A percentile compares a stretch with the other conserved stretches of the same genome.
phyloP scores from a whole-genome alignment of 1,140 invertebrate species.

The Gonioctena quinquepunctata region DNA sequence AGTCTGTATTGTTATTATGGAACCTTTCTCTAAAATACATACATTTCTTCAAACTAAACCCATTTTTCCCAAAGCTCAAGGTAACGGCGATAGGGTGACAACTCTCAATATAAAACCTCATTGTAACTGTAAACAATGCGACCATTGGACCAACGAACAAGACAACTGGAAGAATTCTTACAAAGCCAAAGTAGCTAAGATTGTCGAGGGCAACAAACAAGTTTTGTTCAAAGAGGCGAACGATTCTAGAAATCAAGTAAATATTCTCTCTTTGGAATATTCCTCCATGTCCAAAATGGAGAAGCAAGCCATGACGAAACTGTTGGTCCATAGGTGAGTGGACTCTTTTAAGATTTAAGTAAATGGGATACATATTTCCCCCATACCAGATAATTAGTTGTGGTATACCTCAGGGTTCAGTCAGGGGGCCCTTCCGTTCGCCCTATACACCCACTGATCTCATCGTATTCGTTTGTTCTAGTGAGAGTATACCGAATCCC shows the following conservation, averaged over 20 bases:
- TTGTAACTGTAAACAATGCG: constrained; percentile 25
- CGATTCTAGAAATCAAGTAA: neutral
- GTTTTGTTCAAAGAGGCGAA: constrained; percentile 21
- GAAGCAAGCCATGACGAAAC: constrained; percentile 25
- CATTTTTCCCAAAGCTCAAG: too few species aligned
- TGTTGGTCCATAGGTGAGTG: constrained; percentile 45
- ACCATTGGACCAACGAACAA: constrained; percentile 22
- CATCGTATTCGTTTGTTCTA: constrained; percentile 28
- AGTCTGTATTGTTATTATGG: too few species aligned
- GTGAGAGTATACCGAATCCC: constrained; percentile 33
- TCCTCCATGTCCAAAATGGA: constrained; percentile 33
- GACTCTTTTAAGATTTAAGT: neutral
- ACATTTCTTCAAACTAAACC: too few species aligned
- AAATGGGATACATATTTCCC: too few species aligned
- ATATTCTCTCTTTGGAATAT: constrained; percentile 33
- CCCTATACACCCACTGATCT: neutral
- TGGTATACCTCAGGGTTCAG: neutral
- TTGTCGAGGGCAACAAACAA: neutral
- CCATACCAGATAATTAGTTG: too few species aligned
- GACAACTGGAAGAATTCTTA: neutral
- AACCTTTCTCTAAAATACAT: too few species aligned
- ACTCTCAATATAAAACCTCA: constrained; percentile 16
- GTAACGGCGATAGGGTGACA: neutral
- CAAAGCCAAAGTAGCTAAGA: neutral
- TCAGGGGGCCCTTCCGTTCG: neutral